Percentiles rank a stretch among this genome's conserved stretches.
phyloP scores from a whole-genome alignment of 2,888 invertebrate species.

The Venusia cambrica region DNA sequence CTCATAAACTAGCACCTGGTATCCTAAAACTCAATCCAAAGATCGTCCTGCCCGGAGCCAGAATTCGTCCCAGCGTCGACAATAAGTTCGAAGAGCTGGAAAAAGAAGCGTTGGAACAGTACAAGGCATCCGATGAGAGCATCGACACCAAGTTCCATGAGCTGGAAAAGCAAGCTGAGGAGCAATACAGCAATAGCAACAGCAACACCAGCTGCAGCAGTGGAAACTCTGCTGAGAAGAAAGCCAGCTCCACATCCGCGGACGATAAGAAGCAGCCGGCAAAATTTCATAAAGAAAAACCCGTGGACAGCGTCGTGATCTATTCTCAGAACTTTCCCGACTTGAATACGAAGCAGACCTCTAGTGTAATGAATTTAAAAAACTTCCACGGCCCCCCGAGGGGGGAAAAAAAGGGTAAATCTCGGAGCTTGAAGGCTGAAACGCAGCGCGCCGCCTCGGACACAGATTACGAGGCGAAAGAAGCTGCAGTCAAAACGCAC shows the following conservation, averaged over 20 bases:
- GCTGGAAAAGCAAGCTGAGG: constrained; percentile 84
- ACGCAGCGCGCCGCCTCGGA: constrained; percentile 66
- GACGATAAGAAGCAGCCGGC: constrained; percentile 54
- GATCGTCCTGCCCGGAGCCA: constrained; percentile 54
- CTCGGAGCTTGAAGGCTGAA: constrained; percentile 53
- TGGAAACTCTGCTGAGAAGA: constrained; percentile 61
- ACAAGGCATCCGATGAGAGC: constrained; percentile 80
- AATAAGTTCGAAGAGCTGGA: constrained; percentile 80
- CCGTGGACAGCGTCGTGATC: constrained; percentile 67
- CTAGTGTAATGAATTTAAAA: constrained; percentile 74
- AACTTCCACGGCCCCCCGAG: constrained; percentile 78
- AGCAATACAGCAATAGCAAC: constrained; percentile 82
- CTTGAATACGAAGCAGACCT: constrained; percentile 57
- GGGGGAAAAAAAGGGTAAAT: constrained; percentile 76
- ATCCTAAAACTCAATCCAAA: constrained; percentile 67
- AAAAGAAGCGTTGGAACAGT: constrained; percentile 81
- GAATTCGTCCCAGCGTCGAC: constrained; percentile 56
- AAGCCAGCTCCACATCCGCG: constrained; percentile 32
- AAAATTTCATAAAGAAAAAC: constrained; percentile 70
- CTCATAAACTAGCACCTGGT: constrained; percentile 65
- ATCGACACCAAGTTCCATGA: constrained; percentile 82
- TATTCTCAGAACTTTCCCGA: constrained; percentile 76
- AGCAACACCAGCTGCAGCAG: constrained; percentile 75
- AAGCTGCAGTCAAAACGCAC: constrained; percentile 46
- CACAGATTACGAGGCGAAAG: constrained; percentile 65